Base-by-base conservation (phyloP, 2,888 invertebrate species). In the Habroteleia sp. region DNA sequence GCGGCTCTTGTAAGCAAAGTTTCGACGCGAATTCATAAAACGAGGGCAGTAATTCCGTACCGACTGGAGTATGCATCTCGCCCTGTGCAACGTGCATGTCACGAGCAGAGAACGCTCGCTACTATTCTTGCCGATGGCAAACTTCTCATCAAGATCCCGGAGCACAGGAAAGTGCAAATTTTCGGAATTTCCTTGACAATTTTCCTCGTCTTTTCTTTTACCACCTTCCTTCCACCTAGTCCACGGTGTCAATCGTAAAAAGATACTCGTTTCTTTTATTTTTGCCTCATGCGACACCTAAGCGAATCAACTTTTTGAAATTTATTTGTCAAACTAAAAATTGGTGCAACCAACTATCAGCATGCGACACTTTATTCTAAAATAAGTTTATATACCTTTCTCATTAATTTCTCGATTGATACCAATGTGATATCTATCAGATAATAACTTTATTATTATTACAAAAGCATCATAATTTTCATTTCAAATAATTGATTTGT, bases 71-170 rank as follows among this genome's bases (percentile, higher is more conserved):
- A 72, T 44, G 71, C 56, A 65, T 58, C 50, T 54, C 56, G 48
- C 63, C 74, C 60, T 69, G 50, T 69, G 42, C 73, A 65, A 58
- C 68, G 62, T 71, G 75, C 56, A 56, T 68, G 73, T 73, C 82
- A 80, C 79, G 81, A 80, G 79, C 73, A 74, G 74, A 79, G 78
- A 77, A 77, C 78, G 80, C 77, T 79, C 77, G 50, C 50, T 35
- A 77, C 79, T 81, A 78, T 80, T 80, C 66, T 77, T 77, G 74
- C 77, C 81, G 80, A 82, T 82, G 80, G 79, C 78, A 77, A 73
- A 80, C 77, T 79, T 80, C 80, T 81, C 83, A 80, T 83, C 82
- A 83, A 81, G 80, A 83, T 79, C 77, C 71, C 72, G 74, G 77
- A 81, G 77, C 79, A 80, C 76, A 48, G 56, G 62, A 72, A 54